Conservation (phyloP, 1,140 invertebrate genomes). For the Caenorhabditis inopinata region DNA sequence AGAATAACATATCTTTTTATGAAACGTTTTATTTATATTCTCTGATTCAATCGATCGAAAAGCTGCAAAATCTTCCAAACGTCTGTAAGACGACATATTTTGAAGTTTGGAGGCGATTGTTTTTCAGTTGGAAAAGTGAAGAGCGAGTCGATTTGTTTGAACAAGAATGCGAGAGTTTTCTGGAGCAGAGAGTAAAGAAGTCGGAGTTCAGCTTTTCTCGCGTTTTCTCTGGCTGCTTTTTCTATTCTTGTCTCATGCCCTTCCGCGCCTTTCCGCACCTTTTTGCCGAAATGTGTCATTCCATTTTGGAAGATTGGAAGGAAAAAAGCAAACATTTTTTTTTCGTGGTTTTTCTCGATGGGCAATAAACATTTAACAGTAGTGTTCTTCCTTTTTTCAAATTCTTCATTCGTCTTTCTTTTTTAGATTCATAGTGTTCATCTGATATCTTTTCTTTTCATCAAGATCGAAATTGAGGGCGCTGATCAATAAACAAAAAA, state of each 20-base stretch:
- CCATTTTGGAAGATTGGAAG: not conserved
- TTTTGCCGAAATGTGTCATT: not conserved
- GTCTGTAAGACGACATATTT: not conserved
- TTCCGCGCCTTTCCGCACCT: not conserved
- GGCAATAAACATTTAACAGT: too few species aligned
- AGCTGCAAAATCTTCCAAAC: not conserved
- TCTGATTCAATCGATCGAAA: not conserved
- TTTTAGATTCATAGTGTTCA: too few species aligned
- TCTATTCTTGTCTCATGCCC: not conserved
- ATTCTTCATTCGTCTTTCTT: too few species aligned
- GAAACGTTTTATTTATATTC: too few species aligned
- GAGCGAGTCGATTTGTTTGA: not conserved
- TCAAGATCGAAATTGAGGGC: too few species aligned
- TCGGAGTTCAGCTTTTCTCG: not conserved
- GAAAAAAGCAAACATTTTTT: not conserved
- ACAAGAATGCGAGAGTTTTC: not conserved
- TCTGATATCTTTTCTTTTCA: too few species aligned
- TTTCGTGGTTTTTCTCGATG: too few species aligned
- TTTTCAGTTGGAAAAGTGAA: not conserved
- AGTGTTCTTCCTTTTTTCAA: too few species aligned
- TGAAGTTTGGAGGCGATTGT: slow-evolving; percentile 16
- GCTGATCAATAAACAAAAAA: too few species aligned
- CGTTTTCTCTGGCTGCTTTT: too few species aligned
- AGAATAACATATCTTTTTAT: too few species aligned
- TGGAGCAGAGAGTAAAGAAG: not conserved